A percentile compares a stretch with the other conserved stretches of the same genome.
These are phyloP conservation scores for Dicerorhinus sumatrensis DNA, from an alignment of 2,113 vertebrate species.

Conservation along the genomic window DNA sequence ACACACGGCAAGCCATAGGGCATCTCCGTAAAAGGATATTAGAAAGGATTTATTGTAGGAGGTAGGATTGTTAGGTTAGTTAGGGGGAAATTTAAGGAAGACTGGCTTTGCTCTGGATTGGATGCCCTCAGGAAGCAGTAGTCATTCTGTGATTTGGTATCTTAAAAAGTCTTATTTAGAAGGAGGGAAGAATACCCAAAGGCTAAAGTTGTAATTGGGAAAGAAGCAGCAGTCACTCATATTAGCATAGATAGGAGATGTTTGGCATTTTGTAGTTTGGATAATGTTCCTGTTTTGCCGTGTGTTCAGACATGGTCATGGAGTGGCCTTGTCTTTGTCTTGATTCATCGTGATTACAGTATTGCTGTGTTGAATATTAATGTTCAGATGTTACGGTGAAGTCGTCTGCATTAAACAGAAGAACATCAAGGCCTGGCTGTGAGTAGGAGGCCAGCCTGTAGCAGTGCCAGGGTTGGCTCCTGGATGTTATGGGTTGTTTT, in stretches of 20 bases:
- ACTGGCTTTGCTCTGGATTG: background rate
- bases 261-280: background rate
- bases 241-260: background rate
- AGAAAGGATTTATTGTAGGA: background rate
- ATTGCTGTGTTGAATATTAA: background rate
- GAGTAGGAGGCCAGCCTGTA: background rate
- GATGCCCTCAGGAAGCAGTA: background rate
- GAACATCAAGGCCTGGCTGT: background rate
- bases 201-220: background rate
- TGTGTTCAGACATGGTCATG: background rate
- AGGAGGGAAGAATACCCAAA: background rate
- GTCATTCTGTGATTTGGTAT: background rate
- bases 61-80: background rate
- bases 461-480: background rate
- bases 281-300: background rate
- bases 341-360: background rate
- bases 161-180: conserved; percentile 24
- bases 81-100: background rate
- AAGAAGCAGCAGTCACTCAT: background rate
- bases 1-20: background rate
- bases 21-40: background rate
- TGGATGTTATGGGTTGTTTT: background rate
- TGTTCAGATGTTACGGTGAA: background rate
- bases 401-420: background rate
- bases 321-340: background rate